Evolutionary conservation across 2,888 invertebrate genomes (phyloP).

Genomic region (Epiblema foenella): DNA sequence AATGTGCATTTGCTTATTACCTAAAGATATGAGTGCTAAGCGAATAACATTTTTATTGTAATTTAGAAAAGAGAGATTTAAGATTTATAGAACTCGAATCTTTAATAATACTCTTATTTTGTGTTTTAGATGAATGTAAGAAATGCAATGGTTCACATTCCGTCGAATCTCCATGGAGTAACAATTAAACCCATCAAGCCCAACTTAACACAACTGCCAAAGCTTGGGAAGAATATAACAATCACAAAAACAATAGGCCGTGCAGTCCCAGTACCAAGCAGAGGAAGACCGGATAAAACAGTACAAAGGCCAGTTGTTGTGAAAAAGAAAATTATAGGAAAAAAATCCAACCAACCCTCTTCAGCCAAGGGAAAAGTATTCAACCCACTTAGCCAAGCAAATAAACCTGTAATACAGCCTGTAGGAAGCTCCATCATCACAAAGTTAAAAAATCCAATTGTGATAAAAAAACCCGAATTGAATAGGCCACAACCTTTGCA

Average conservation of each 20-base stretch:
- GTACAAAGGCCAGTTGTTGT: constrained; percentile 43
- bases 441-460: constrained; percentile 49
- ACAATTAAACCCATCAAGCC: constrained; percentile 63
- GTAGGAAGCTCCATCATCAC: constrained; percentile 10
- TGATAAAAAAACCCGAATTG: constrained; percentile 42
- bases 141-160: constrained; percentile 79
- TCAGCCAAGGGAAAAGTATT: constrained; percentile 11
- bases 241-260: constrained; percentile 53
- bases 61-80: too few species aligned
- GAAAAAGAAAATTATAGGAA: constrained; percentile 8
- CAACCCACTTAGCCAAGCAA: constrained; percentile 22
- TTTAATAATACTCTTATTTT: not conserved
- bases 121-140: constrained; percentile 66
- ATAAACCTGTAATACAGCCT: not conserved
- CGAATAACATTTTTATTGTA: too few species aligned
- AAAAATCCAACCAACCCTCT: not conserved
- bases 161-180: constrained; percentile 61
- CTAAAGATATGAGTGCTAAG: too few species aligned
- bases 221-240: constrained; percentile 52
- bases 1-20: too few species aligned
- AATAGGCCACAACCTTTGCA: constrained; percentile 50
- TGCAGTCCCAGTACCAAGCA: constrained; percentile 46
- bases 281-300: constrained; percentile 52
- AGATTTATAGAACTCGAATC: too few species aligned
- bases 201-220: constrained; percentile 47